Evolutionary conservation across 2,797 vertebrate genomes (phyloP).

Genomic region (Lycodopsis pacificus): DNA sequence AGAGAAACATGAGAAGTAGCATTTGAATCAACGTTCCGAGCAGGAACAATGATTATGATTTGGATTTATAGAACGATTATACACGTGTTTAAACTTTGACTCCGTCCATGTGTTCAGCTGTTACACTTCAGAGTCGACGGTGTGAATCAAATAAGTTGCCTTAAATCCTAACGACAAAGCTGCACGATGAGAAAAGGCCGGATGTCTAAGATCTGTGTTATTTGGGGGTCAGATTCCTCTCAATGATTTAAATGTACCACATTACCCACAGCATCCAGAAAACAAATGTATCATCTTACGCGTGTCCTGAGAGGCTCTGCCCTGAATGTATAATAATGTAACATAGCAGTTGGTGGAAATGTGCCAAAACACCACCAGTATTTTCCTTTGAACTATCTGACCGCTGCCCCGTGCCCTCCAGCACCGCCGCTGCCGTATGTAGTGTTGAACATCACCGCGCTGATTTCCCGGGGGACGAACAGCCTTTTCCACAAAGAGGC

Average conservation of each 20-base stretch:
- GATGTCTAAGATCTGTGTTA: background rate
- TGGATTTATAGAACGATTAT: background rate
- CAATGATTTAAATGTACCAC: slow-evolving; percentile 1
- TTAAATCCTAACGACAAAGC: slow-evolving; percentile 15
- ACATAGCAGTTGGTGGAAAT: slow-evolving; percentile 32
- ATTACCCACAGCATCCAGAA: slow-evolving; percentile 5
- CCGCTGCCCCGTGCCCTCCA: slow-evolving; percentile 6
- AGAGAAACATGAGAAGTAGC: background rate
- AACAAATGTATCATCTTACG: background rate
- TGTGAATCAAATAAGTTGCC: slow-evolving; percentile 35
- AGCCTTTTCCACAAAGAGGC: slow-evolving; percentile 56
- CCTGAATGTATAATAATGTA: slow-evolving; percentile 53
- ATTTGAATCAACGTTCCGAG: background rate
- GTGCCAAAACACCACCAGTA: slow-evolving; percentile 57
- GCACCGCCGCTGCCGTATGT: slow-evolving; percentile 22
- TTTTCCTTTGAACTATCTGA: slow-evolving; percentile 41
- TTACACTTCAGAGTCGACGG: background rate
- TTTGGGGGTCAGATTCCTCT: background rate
- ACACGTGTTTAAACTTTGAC: background rate
- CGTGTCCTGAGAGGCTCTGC: background rate
- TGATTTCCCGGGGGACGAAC: slow-evolving; percentile 63
- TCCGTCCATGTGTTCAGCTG: background rate
- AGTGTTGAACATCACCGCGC: slow-evolving; percentile 8
- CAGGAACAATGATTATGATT: background rate
- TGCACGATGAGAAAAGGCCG: background rate